These are phyloP conservation scores for Leucoraja ocellata DNA, from an alignment of 2,797 vertebrate genomes.

Conservation along the genomic window DNA sequence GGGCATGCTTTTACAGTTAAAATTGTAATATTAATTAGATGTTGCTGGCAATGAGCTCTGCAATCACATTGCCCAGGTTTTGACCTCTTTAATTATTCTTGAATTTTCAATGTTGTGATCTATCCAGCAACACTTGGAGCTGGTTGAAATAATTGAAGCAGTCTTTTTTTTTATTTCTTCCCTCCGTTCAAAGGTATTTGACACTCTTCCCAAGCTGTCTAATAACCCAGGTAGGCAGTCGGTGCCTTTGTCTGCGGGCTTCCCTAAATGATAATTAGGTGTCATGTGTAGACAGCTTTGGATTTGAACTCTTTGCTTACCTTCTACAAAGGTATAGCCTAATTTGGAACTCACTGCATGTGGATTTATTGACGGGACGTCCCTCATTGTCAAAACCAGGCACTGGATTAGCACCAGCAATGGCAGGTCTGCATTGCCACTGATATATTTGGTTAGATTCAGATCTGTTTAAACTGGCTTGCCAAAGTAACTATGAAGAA, in stretches of 20 bases:
- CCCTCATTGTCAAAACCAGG: background rate
- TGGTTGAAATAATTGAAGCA: background rate
- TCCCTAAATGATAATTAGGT: background rate
- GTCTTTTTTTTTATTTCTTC: background rate
- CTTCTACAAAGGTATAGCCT: background rate
- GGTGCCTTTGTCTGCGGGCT: background rate
- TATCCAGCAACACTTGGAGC: background rate
- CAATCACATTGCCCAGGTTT: constrained; percentile 18
- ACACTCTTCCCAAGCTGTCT: background rate
- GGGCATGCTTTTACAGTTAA: background rate
- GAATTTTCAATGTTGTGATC: constrained; percentile 7
- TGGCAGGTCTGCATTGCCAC: background rate
- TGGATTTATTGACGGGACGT: background rate
- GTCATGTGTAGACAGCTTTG: background rate
- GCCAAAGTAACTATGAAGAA: background rate
- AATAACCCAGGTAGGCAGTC: background rate
- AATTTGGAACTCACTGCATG: background rate
- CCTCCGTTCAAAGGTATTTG: background rate
- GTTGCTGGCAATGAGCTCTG: constrained; percentile 14
- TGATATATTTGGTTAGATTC: background rate
- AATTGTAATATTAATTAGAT: constrained; percentile 36
- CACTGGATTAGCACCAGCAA: background rate
- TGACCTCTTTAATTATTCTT: constrained; percentile 33
- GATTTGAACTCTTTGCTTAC: background rate
- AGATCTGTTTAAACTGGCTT: background rate